Base-by-base conservation (phyloP, 2,888 invertebrate species). In the Neocrepidodera transversa region DNA sequence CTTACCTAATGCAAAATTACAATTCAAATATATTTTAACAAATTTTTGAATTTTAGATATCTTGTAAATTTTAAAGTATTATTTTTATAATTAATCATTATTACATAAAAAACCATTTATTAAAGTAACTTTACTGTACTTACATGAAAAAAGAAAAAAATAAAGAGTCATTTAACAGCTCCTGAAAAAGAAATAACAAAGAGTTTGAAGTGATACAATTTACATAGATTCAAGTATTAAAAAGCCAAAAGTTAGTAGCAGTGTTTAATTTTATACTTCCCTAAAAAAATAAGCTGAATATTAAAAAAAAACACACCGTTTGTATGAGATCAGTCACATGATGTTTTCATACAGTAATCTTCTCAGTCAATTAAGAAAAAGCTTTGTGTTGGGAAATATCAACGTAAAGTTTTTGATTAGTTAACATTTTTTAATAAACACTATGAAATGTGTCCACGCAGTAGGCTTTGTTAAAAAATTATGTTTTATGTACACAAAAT, bases 401-500 rank as follows among this genome's bases (percentile, higher is more conserved):
- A 50, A 50, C 48, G 16, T 20, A 32, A 16, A 23, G 17, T 38
- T 38, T 49, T 49, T 49, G 49, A 49, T 49, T 49, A 36, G 35
- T 49, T 30, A 47, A 47, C 47, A 18, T 16, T 28, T 35, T 48
- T 18, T 35, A 48, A 20, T 35, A 48, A 35, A 48, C 20, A 48
- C 17, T 30, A 30, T 48, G 32, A 48, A 48, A 48, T 18, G 35
- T 35, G 20, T 48, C 20, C 48, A 20, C 47, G 14, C 28, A 47
- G 28, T 35, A 28, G 28, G 28, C 42, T 51, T 51, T 6, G n/a
- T n/a, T 40, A 42, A 51, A 47, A 47, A 47, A 16, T 28, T 16
- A 28, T 40, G 28, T 50, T 40, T n/a, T 51, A 51, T 51, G 7
- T 51, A 50, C 57, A 43, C 43, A 50, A 49, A 50, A 35, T 45